phyloP scores from a whole-genome alignment of 2,888 invertebrate genomes.

The Seira ritae region DNA sequence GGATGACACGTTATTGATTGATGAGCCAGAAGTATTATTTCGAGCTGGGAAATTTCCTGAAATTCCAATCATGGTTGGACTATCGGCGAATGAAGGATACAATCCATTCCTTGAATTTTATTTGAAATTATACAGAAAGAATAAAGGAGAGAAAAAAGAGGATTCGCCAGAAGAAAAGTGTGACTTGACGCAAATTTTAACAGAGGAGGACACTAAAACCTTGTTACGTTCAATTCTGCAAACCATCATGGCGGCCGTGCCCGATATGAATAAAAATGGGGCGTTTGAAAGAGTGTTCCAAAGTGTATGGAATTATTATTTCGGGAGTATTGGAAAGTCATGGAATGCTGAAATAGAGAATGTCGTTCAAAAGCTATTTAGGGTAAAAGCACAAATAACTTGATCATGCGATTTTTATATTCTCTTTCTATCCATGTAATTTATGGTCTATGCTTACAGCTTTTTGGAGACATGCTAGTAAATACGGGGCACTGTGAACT shows the following conservation, averaged over 20 bases:
- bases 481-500: conserved; percentile 67
- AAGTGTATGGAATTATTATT: conserved; percentile 71
- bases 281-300: conserved; percentile 64
- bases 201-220: conserved; percentile 41
- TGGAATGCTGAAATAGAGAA: conserved; percentile 39
- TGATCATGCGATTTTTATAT: neutral
- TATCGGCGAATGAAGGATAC: conserved; percentile 68
- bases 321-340: conserved; percentile 53
- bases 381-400: too few species aligned
- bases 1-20: conserved; percentile 59
- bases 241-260: conserved; percentile 53
- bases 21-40: conserved; percentile 60
- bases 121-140: conserved; percentile 47
- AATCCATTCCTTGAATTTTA: conserved; percentile 69
- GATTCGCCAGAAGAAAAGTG: conserved; percentile 18
- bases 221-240: conserved; percentile 49
- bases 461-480: conserved; percentile 66
- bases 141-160: conserved; percentile 27
- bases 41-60: conserved; percentile 59
- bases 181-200: conserved; percentile 21
- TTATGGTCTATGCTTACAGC: conserved; percentile 33
- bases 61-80: conserved; percentile 67
- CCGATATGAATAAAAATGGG: conserved; percentile 44
- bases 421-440: neutral
- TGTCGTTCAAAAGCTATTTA: conserved; percentile 50